Base-by-base conservation (phyloP, 2,888 invertebrate species). In the Drosophila ustulata region DNA sequence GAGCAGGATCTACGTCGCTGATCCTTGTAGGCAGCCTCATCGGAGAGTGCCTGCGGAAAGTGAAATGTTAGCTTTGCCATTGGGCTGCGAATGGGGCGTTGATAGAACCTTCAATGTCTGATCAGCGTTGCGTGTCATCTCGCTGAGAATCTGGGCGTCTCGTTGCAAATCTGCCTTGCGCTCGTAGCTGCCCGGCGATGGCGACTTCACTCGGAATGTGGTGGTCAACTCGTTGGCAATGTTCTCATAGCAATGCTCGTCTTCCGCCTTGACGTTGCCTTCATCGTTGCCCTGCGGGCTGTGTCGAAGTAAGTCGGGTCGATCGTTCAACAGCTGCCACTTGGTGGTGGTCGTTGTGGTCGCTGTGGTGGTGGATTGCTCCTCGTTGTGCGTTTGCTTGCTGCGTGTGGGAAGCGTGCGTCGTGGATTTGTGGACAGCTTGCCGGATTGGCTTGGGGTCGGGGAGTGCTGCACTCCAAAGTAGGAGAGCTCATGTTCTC, bases 401-500 rank as follows among this genome's bases (percentile, higher is more conserved):
- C 70, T 85, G 55, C 86, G 77, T 26, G 80, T 62, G 13, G 90
- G 88, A 59, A 90, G 70, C 34, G 82, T 79, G 57, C 90, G 88
- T 69, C 89, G 65, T 51, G 77, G 73, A 62, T 78, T 75, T 34
- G 51, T 74, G 18, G 76, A 30, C 26, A 63, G 7, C 23, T 74
- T 78, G 8, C 50, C 30, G 3, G 50, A 18, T 9, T 64, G 73
- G 11, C 59, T 72, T 25, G 76, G 26, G n/a, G 78, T 63, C 39
- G 84, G 65, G 11, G 67, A 57, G n/a, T 79, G 66, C 56, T 90
- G 89, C 13, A 93, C 84, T 30, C 95, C 95, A 80, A 95, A 95
- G 85, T 94, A 95, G 66, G 94, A 94, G 50, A 95, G 91, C 82
- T 95, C 95, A 72, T 94, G 94, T 47, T 94, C 93, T 67, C 94